These are phyloP conservation scores for Arothron firmamentum DNA, from an alignment of 2,113 vertebrate genomes.

Conservation along the genomic window DNA sequence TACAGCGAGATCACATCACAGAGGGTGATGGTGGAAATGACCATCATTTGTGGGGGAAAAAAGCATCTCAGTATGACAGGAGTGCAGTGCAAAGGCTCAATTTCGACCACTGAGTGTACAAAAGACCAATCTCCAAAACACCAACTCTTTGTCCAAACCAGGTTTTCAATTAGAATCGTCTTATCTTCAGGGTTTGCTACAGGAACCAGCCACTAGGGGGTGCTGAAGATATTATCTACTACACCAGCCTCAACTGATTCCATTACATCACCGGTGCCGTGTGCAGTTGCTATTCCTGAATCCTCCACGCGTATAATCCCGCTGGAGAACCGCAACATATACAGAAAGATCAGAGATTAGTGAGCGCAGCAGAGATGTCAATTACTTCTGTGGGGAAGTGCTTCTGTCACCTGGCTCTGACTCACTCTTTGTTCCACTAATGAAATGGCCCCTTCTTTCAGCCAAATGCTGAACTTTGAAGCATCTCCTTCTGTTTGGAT, in stretches of 20 bases:
- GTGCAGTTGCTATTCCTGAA: too few relatives aligned
- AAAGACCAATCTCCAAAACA: too few relatives aligned
- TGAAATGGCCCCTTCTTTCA: constrained; percentile 44
- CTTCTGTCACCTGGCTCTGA: constrained; percentile 42
- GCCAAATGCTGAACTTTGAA: constrained; percentile 52
- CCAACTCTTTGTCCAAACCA: too few relatives aligned
- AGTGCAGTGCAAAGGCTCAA: background rate
- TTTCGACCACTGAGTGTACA: background rate
- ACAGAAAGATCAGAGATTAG: constrained; percentile 10
- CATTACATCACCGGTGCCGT: too few relatives aligned
- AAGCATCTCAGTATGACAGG: background rate
- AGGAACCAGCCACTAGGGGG: too few relatives aligned
- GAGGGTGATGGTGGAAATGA: constrained; percentile 19
- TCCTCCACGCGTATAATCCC: too few relatives aligned
- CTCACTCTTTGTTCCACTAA: constrained; percentile 38
- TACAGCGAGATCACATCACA: constrained; percentile 22
- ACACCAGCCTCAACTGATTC: too few relatives aligned
- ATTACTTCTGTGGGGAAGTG: constrained; percentile 41
- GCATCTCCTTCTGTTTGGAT: constrained; percentile 28
- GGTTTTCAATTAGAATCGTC: too few relatives aligned
- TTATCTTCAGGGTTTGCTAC: too few relatives aligned
- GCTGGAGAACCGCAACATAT: too few relatives aligned
- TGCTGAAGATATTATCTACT: too few relatives aligned
- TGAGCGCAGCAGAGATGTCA: constrained; percentile 27
- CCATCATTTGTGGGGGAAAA: constrained; percentile 25